Base-by-base conservation (phyloP, 2,888 invertebrate genomes). In the Microchrysa polita region DNA sequence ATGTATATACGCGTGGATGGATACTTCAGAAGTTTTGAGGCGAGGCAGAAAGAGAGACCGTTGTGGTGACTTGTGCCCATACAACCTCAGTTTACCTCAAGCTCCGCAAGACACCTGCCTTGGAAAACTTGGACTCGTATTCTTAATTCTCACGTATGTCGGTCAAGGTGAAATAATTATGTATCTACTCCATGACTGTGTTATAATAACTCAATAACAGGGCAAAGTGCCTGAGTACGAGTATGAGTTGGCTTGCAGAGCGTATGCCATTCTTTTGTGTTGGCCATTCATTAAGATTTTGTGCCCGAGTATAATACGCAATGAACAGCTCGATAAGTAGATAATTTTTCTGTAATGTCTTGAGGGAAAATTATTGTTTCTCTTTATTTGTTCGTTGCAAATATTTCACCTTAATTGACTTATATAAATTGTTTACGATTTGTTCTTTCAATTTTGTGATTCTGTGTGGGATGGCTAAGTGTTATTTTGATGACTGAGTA, bases 121-220 rank as follows among this genome's bases (percentile, higher is more conserved):
- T 71, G 73, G 27, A 63, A 27, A 67, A 53, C 27, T 23, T 67
- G 65, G 48, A 65, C 40, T 57, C 42, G 69, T 73, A 73, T 67
- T 72, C 74, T 75, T 42, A 74, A 74, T 72, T 75, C 74, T 74
- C 75, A 74, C 74, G 76, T 74, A 76, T 53, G 73, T 74, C 76
- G 76, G 76, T 74, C 76, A 76, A 76, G 76, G 76, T 76, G 72
- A 73, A 72, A 63, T 20, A 60, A 34, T 69, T 40, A 69, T 55
- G 55, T 23, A 69, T 48, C 48, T 10, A n/a, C 27, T 34, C 27
- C 7, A n/a, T 48, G 22, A 48, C 44, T 65, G 48, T 48, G 48
- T 48, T 48, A 34, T 65, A 22, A 44, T 20, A 48, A 65, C 44
- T 48, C 48, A 48, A 14, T 22, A n/a, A 48, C 22, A 48, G n/a